Evolutionary conservation across 2,888 invertebrate species (phyloP).

Genomic region (Tetanocera ferruginea): DNA sequence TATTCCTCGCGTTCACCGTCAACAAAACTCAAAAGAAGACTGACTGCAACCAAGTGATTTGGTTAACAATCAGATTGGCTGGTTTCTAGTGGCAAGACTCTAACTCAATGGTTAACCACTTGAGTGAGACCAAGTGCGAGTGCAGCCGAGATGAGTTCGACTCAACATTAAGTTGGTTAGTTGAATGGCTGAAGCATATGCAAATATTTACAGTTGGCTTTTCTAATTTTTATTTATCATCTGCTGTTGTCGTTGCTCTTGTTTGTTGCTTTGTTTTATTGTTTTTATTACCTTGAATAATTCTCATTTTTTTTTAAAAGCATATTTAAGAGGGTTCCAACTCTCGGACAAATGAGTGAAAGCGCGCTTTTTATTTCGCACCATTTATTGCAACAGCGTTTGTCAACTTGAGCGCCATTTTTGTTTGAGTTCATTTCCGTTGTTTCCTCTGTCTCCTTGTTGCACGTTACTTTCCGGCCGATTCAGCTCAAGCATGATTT

Average conservation of each 20-base stretch:
- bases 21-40: constrained; percentile 19
- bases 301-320: too few species aligned
- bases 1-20: constrained; percentile 15
- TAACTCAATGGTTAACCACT: neutral
- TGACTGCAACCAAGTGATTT: constrained; percentile 12
- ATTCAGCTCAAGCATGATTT: constrained; percentile 39
- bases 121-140: neutral
- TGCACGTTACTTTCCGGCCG: constrained; percentile 39
- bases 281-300: neutral
- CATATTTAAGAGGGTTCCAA: neutral
- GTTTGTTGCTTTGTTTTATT: neutral
- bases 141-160: neutral
- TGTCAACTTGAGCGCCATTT: neutral
- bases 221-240: neutral
- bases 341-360: neutral
- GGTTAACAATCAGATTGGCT: neutral
- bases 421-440: constrained; percentile 3
- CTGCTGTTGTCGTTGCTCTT: neutral
- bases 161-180: neutral
- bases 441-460: neutral
- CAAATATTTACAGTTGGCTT: neutral
- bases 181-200: neutral
- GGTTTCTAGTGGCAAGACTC: neutral
- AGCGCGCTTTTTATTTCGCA: neutral
- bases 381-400: neutral